Base-by-base conservation (phyloP, 2,888 invertebrate species). In the Erannis defoliaria region DNA sequence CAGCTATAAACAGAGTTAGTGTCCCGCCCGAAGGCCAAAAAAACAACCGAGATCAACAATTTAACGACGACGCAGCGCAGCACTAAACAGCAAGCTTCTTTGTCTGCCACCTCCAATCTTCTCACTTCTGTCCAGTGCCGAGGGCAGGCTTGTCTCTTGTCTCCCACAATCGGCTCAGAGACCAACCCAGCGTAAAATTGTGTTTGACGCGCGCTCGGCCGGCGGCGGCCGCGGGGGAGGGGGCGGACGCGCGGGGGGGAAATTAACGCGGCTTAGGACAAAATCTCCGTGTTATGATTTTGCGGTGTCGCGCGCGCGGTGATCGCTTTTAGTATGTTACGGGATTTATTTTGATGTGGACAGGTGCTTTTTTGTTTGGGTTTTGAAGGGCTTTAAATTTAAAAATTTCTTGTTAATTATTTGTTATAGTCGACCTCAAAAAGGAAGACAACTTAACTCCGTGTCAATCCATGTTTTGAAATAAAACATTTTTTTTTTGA, bases 161-260 rank as follows among this genome's bases (percentile, higher is more conserved):
- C 89, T 85, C 82, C 81, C 87, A 72, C 91, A 93, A 93, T 93
- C 93, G 93, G 93, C 93, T 93, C 92, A 93, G 92, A 70, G 86
- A 74, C 75, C 90, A 85, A 65, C 84, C 82, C 83, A 78, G 80
- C 92, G 91, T 88, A 90, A 93, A 93, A 93, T 93, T 93, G 92
- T 92, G 86, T 93, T 90, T 89, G 93, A 89, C 93, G 91, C 84
- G 83, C 86, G 82, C 83, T 80, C 85, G 85, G 80, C 80, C 64
- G 62, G 9, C 38, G 58, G 38, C 40, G 49, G 66, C 66, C 42
- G 48, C 23, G 23, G 58, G 57, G 55, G 66, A 69, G 70, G 66
- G 68, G 35, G 62, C 37, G 42, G 49, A 64, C 16, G 14, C 5
- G 50, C 19, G 68, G 68, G 70, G 64, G 59, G 51, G 60, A 85